Conservation (phyloP, 1,140 invertebrate species). For the Drosophila persimilis region DNA sequence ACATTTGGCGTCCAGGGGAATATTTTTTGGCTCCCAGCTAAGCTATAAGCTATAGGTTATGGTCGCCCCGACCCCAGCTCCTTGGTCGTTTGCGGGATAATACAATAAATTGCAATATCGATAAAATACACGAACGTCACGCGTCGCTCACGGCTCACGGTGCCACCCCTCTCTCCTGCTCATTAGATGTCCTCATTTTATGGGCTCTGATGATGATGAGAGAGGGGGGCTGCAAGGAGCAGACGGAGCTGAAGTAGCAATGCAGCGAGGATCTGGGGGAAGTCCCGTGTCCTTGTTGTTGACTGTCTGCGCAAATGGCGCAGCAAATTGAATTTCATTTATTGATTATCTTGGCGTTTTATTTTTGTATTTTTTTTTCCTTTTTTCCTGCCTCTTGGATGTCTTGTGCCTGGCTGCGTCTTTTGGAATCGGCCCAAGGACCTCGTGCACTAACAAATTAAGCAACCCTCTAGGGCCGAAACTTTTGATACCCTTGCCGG, state of each 20-base stretch:
- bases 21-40: conserved; percentile 1
- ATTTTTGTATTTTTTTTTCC: conserved; percentile 58
- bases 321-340: conserved; percentile 82
- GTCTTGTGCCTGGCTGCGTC: conserved; percentile 27
- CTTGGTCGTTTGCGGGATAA: conserved; percentile 44
- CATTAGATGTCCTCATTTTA: conserved; percentile 62
- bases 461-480: too few species aligned
- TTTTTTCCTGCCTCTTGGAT: conserved; percentile 4
- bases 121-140: conserved; percentile 80
- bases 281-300: conserved; percentile 29
- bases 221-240: background rate
- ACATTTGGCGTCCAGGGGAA: background rate
- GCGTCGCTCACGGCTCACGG: conserved; percentile 63
- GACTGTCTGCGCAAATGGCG: conserved; percentile 78
- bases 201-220: conserved; percentile 27
- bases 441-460: conserved; percentile 8
- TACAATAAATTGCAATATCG: conserved; percentile 81
- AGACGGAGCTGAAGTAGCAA: background rate
- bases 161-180: conserved; percentile 8
- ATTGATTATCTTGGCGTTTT: conserved; percentile 81
- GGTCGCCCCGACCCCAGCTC: background rate
- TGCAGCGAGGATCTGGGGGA: conserved; percentile 32
- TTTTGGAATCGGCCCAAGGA: conserved; percentile 43
- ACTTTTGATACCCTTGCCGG: too few species aligned
- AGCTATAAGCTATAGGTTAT: background rate